Conservation (phyloP, 2,888 invertebrate genomes). For the Plagodis dolabraria region DNA sequence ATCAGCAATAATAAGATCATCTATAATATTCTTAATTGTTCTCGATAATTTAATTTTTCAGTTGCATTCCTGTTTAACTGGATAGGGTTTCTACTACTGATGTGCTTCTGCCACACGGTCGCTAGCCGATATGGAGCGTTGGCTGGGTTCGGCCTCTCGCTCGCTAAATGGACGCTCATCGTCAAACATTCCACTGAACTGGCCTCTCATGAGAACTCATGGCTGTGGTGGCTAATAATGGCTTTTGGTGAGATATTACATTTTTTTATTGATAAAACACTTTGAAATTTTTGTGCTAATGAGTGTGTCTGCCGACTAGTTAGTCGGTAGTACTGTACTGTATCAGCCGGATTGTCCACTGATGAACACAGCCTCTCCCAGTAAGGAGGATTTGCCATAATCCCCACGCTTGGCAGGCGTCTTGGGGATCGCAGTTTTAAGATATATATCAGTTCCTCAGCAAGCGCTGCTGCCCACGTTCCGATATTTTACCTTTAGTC, state of each 20-base stretch:
- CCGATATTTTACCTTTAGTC: too few relatives aligned
- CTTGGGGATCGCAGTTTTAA: too few relatives aligned
- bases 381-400: too few relatives aligned
- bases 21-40: too few relatives aligned
- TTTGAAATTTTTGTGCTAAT: too few relatives aligned
- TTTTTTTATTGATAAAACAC: too few relatives aligned
- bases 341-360: too few relatives aligned
- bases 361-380: too few relatives aligned
- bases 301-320: background rate
- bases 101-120: conserved; percentile 97
- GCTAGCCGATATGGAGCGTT: conserved; percentile 96
- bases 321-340: background rate
- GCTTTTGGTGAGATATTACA: conserved; percentile 88
- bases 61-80: conserved; percentile 98
- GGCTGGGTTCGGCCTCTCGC: conserved; percentile 95
- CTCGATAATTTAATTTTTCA: conserved; percentile 55
- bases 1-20: too few relatives aligned
- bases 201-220: conserved; percentile 94
- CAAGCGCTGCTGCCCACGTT: too few relatives aligned
- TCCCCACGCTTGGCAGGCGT: too few relatives aligned
- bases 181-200: conserved; percentile 96
- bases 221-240: conserved; percentile 97
- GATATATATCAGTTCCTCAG: too few relatives aligned
- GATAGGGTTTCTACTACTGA: conserved; percentile 95
- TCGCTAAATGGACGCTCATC: conserved; percentile 97